Evolutionary conservation across 2,888 invertebrate genomes (phyloP).

Genomic region (Scaptomyza tumidula): DNA sequence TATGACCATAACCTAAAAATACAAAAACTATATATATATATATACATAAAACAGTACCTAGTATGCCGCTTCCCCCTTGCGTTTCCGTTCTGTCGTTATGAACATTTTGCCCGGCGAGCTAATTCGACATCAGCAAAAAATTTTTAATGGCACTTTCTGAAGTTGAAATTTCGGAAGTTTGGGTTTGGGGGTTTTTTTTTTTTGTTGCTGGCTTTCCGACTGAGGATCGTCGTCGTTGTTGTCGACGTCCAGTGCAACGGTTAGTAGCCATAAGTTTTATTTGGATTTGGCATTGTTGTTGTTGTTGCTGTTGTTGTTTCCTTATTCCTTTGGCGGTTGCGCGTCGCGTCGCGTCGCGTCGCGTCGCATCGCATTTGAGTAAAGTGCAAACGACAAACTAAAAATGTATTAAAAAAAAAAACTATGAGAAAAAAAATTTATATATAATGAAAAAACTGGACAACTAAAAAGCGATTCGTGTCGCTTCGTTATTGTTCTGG

Average conservation of each 20-base stretch:
- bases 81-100: background rate
- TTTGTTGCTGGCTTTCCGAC: background rate
- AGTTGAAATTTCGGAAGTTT: conserved; percentile 7
- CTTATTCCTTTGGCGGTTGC: conserved; percentile 55
- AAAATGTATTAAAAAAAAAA: conserved; percentile 6
- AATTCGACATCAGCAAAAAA: conserved; percentile 70
- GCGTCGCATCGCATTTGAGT: conserved; percentile 60
- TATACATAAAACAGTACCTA: background rate
- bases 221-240: conserved; percentile 1
- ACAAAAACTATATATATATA: background rate
- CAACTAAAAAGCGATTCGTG: conserved; percentile 30
- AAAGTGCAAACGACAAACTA: conserved; percentile 67
- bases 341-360: conserved; percentile 47
- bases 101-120: conserved; percentile 31
- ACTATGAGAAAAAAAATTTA: background rate
- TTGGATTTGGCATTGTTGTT: conserved; percentile 42
- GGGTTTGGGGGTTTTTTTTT: background rate
- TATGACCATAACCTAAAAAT: conserved; percentile 38
- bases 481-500: conserved; percentile 3
- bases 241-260: conserved; percentile 7
- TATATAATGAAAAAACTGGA: conserved; percentile 1
- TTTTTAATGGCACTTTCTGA: conserved; percentile 58
- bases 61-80: background rate
- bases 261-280: conserved; percentile 49
- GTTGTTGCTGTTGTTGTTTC: conserved; percentile 24